phyloP scores from a whole-genome alignment of 2,113 vertebrate species.

The Chauna torquata region DNA sequence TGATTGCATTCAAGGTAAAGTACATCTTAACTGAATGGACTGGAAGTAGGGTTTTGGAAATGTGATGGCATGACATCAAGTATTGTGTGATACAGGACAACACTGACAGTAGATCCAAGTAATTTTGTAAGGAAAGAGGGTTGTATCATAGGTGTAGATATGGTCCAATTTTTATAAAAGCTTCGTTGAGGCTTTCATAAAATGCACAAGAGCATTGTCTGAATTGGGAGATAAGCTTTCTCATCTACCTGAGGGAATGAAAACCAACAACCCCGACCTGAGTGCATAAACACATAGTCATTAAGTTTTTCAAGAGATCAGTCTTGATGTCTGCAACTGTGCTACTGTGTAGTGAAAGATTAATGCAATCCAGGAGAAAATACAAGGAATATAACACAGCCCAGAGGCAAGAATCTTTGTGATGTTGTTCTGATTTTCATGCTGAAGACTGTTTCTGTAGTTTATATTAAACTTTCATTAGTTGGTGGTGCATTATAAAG shows the following conservation, averaged over 20 bases:
- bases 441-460: background rate
- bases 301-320: background rate
- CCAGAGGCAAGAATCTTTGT: background rate
- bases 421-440: background rate
- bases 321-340: background rate
- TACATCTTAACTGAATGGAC: background rate
- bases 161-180: background rate
- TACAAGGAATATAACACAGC: background rate
- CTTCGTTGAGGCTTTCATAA: background rate
- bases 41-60: background rate
- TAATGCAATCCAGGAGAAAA: background rate
- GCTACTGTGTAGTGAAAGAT: background rate
- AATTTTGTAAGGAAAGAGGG: background rate
- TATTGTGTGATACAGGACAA: background rate
- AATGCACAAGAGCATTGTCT: background rate
- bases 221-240: background rate
- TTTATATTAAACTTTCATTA: constrained; percentile 44
- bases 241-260: background rate
- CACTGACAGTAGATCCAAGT: background rate
- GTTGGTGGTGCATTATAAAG: background rate
- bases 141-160: background rate
- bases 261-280: background rate
- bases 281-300: background rate
- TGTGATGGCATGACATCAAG: background rate
- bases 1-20: background rate